Conservation (phyloP, 2,113 vertebrate species). For the Circaetus gallicus region DNA sequence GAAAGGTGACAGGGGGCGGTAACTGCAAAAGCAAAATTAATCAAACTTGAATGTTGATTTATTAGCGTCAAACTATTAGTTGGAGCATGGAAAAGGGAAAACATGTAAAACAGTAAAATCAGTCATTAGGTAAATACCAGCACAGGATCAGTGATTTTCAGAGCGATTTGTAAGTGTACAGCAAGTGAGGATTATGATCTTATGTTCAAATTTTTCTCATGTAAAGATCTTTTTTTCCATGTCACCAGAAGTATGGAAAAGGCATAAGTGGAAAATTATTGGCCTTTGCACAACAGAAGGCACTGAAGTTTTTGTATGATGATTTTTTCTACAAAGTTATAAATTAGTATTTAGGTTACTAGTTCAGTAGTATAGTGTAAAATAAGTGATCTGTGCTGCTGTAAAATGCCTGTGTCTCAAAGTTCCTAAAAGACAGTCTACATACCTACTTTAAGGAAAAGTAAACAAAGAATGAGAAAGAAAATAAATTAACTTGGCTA, state of each 20-base stretch:
- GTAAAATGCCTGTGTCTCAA: not conserved
- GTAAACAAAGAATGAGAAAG: not conserved
- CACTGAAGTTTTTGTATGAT: not conserved
- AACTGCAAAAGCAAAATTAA: not conserved
- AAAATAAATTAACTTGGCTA: not conserved
- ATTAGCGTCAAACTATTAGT: not conserved
- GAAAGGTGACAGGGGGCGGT: fast-evolving
- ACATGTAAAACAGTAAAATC: not conserved
- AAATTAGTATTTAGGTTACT: not conserved
- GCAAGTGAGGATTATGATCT: not conserved
- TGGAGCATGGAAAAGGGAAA: not conserved
- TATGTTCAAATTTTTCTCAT: not conserved
- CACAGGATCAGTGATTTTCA: not conserved
- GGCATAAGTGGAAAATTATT: not conserved
- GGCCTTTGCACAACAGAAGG: not conserved
- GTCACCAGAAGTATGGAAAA: not conserved
- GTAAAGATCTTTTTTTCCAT: not conserved
- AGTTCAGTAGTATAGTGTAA: not conserved
- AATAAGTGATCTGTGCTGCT: not conserved
- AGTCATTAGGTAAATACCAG: not conserved
- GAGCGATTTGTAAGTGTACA: not conserved
- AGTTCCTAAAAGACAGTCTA: not conserved
- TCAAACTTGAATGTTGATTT: not conserved
- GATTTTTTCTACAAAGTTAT: not conserved
- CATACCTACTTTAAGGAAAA: not conserved